Evolutionary conservation across 1,140 invertebrate genomes (phyloP), one percentile per base, ranked within the genome.

Genomic region (Trinorchestia longiramus): DNA sequence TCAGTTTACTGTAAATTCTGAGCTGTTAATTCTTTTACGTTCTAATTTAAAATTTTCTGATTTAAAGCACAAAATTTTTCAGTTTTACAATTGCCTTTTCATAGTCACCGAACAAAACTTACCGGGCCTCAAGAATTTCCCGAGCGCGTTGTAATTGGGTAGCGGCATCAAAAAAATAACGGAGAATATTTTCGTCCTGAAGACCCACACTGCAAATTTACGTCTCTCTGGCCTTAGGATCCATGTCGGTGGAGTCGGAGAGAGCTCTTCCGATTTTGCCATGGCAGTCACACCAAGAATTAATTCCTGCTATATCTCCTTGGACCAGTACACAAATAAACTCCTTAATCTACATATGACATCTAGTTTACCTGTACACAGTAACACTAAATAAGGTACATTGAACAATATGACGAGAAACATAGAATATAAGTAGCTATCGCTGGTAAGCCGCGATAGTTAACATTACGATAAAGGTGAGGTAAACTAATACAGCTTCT

Each of bases 331-430:
- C 62, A 77, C 62, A 77, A 77, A 77, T 19, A 53, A 77, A 77
- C 3, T 77, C 62, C 62, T 77, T 77, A 77, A 11, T 36, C 62
- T 77, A 77, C 6, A 42, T 90, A 43, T 43, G 88, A 90, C 41
- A 90, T 90, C 41, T 90, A 90, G n/a, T 42, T 43, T 90, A 90
- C 8, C 88, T 90, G 88, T 90, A 90, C 88, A 90, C 88, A 90
- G 43, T 90, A 90, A 90, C 88, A 90, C 41, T 90, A 90, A 42
- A 43, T 90, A 90, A 90, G 88, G 88, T 90, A 90, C 88, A 90
- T 90, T 90, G 43, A 90, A 42, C 43, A 90, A 42, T 90, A 90
- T 90, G 41, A 77, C 62, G 62, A 77, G 28, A 36, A 77, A 77
- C 62, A 36, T 77, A 36, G 62, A 77, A 77, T 28, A 36, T 11